Base-by-base conservation (phyloP, 2,797 vertebrate genomes). In the Melanogrammus aeglefinus region DNA sequence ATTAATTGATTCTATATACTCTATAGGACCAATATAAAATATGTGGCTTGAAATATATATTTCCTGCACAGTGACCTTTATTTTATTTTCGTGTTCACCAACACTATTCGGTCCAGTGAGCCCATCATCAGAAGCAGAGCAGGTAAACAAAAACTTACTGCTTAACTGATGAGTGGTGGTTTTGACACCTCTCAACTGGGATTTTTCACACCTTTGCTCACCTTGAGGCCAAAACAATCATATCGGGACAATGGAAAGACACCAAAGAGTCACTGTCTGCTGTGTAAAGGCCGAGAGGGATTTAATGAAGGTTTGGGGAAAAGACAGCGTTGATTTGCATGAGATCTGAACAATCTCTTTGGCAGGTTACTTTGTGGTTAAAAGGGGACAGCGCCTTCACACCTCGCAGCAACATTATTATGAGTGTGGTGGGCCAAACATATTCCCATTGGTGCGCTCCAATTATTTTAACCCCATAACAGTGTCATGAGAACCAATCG, bases 81-180 rank as follows among this genome's bases (percentile, higher is more conserved):
- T 6, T 36, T 63, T 2, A 66, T 66, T 66, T 66, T 8, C 2
- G 4, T 57, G 24, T 24, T 66, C 47, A n/a, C n/a, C 14, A 27
- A 10, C 14, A 27, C 29, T 27, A n/a, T n/a, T n/a, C n/a, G n/a
- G n/a, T n/a, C n/a, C n/a, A n/a, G n/a, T n/a, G n/a, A n/a, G n/a
- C n/a, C n/a, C n/a, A n/a, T 69, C 7, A 27, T 79, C 41, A 57
- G 74, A 75, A 80, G 38, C 83, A 80, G 81, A 81, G 82, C 4
- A 72, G 71, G 74, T 66, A 77, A 81, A 63, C 7, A n/a, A 7
- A 83, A 75, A 73, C 79, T 31, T 78, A 77, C 79, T 57, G 83
- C n/a, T n/a, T n/a, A n/a, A n/a, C n/a, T n/a, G n/a, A 86, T 84
- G 83, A 89, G 79, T 88, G 81, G n/a, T n/a, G n/a, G n/a, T 80